These are phyloP conservation scores for Phacellophora camtschatica DNA, from an alignment of 30 jellyfish, hydroid and myxozoan genomes.

Conservation along the genomic window DNA sequence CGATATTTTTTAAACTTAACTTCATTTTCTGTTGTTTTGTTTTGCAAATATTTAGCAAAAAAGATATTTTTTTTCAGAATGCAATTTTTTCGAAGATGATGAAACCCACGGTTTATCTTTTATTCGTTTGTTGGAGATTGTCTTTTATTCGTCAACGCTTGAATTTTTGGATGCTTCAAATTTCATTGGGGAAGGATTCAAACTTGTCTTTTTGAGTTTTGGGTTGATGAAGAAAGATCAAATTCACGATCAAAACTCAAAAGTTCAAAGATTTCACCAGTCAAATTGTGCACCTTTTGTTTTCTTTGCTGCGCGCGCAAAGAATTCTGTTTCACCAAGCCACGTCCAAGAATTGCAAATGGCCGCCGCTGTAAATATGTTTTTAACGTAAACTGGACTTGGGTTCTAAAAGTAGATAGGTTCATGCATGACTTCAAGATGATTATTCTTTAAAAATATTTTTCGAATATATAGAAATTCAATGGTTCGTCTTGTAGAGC, in stretches of 20 bases:
- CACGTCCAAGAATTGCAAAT: conserved; percentile 61
- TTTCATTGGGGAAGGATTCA: no score
- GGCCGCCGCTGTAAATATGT: conserved; percentile 59
- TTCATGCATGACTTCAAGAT: background rate
- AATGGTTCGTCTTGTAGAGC: conserved; percentile 29
- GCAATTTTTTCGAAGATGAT: no score
- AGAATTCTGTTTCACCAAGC: conserved; percentile 11
- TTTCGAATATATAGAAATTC: background rate
- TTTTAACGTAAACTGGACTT: background rate
- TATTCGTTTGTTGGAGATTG: no score
- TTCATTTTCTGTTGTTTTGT: no score
- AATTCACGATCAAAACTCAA: conserved; percentile 48
- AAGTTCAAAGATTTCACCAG: conserved; percentile 24
- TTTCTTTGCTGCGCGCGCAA: conserved; percentile 50
- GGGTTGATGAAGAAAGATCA: background rate
- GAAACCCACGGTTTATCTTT: no score
- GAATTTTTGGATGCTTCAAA: no score
- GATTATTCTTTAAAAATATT: background rate
- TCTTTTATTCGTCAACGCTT: no score
- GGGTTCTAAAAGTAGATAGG: background rate
- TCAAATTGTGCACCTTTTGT: background rate
- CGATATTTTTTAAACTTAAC: no score
- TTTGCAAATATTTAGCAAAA: no score
- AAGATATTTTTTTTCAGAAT: no score
- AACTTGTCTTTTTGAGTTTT: no score